phyloP scores from a whole-genome alignment of 2,797 vertebrate species.

The Sylvilagus floridanus region DNA sequence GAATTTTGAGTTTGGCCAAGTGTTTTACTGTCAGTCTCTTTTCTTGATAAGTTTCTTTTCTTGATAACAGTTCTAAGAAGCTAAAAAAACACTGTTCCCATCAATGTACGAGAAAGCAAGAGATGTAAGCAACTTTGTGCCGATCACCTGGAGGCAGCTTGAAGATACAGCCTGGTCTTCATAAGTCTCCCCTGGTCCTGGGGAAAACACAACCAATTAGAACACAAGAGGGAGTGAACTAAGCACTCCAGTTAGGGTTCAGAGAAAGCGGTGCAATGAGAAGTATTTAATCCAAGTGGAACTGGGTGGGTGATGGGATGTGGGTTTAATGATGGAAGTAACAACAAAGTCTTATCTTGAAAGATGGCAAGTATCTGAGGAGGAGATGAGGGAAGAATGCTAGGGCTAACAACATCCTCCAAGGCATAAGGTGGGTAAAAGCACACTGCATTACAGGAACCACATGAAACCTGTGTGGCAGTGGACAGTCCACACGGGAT shows the following conservation, averaged over 20 bases:
- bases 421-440: not conserved
- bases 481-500: not conserved
- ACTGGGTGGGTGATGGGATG: not conserved
- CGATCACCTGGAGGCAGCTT: not conserved
- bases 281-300: not conserved
- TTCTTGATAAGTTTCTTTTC: slow-evolving; percentile 2
- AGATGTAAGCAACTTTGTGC: not conserved
- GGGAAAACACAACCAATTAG: not conserved
- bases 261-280: not conserved
- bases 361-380: not conserved
- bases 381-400: not conserved
- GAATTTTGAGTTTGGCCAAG: slow-evolving; percentile 13
- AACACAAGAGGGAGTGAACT: not conserved
- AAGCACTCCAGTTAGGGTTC: not conserved
- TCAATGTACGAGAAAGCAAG: slow-evolving; percentile 30
- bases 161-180: not conserved
- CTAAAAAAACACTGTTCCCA: not conserved
- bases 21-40: slow-evolving; percentile 33
- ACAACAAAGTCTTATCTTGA: not conserved
- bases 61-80: slow-evolving; percentile 32
- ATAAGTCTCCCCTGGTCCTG: not conserved
- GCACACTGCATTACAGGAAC: not conserved
- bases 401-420: not conserved
- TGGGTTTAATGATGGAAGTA: not conserved
- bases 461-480: not conserved